Percentiles rank a stretch among this genome's conserved stretches.
These are phyloP conservation scores for Acrobeloides nanus DNA, from an alignment of 2,888 invertebrate genomes.

Conservation along the genomic window DNA sequence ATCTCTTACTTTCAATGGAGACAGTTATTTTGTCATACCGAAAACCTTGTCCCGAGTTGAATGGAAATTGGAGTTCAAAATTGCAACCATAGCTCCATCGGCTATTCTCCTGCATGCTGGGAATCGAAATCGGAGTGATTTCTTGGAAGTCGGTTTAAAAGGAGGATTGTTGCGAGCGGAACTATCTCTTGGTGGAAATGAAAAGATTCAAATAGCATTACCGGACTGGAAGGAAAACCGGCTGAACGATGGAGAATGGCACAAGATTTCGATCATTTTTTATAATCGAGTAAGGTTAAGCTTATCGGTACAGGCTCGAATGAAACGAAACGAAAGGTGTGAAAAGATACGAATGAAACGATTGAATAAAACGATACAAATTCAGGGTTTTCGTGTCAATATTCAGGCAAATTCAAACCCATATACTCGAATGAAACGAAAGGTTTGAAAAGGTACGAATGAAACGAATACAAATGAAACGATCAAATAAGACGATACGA, in stretches of 20 bases:
- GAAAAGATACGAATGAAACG: too few relatives aligned
- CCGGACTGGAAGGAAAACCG: constrained; percentile 38
- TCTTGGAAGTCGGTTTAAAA: constrained; percentile 38
- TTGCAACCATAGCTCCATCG: constrained; percentile 39
- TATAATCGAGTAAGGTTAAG: constrained; percentile 31
- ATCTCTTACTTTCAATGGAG: constrained; percentile 40
- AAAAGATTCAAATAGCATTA: constrained; percentile 21
- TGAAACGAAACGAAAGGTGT: neutral
- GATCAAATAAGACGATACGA: too few relatives aligned
- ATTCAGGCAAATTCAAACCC: too few relatives aligned
- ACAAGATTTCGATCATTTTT: constrained; percentile 35
- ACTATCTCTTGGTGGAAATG: constrained; percentile 21
- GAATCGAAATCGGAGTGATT: constrained; percentile 20
- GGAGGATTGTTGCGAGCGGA: constrained; percentile 31
- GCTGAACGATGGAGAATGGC: constrained; percentile 50
- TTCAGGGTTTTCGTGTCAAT: too few relatives aligned
- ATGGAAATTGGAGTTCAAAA: constrained; percentile 25
- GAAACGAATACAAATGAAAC: too few relatives aligned
- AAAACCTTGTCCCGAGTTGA: constrained; percentile 19
- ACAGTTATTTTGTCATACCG: constrained; percentile 26
- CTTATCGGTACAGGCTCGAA: neutral
- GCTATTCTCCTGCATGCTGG: constrained; percentile 42
- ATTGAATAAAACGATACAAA: too few relatives aligned
- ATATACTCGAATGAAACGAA: too few relatives aligned
- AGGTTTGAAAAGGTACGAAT: too few relatives aligned